A percentile compares a stretch with the other conserved stretches of the same genome.
Evolutionary conservation across 2,888 invertebrate species (phyloP).

Genomic region (Hirtodrosophila histrioides): DNA sequence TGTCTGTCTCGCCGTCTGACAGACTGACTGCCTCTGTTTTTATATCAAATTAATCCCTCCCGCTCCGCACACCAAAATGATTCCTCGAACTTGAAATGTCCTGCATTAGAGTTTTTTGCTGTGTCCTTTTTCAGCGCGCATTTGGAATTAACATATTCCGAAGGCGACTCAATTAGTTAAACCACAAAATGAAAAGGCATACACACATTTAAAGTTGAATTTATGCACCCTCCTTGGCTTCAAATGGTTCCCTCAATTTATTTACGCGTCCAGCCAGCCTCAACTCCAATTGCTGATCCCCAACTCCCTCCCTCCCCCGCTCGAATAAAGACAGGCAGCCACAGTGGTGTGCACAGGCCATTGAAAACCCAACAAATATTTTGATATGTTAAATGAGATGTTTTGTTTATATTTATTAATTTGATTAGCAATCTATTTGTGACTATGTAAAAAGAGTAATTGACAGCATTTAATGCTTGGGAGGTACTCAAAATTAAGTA

Average conservation of each 20-base stretch:
- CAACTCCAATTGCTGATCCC: slow-evolving; percentile 33
- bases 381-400: slow-evolving; percentile 14
- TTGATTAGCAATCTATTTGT: background rate
- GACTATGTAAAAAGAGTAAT: too few species aligned
- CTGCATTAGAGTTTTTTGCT: background rate
- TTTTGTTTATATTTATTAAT: slow-evolving; percentile 1
- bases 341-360: slow-evolving; percentile 42
- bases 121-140: background rate
- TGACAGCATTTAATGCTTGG: too few species aligned
- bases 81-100: slow-evolving; percentile 7
- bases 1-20: too few species aligned
- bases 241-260: slow-evolving; percentile 52
- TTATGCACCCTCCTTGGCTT: slow-evolving; percentile 82
- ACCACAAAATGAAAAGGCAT: slow-evolving; percentile 82
- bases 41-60: slow-evolving; percentile 71
- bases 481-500: too few species aligned
- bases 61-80: background rate
- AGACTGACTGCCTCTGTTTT: slow-evolving; percentile 54
- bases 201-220: slow-evolving; percentile 82
- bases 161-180: slow-evolving; percentile 84
- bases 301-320: too few species aligned
- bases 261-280: slow-evolving; percentile 29
- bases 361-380: slow-evolving; percentile 31
- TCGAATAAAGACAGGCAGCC: slow-evolving; percentile 5
- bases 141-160: slow-evolving; percentile 77